Evolutionary conservation across 2,888 invertebrate species (phyloP).

Genomic region (Brenthis ino): DNA sequence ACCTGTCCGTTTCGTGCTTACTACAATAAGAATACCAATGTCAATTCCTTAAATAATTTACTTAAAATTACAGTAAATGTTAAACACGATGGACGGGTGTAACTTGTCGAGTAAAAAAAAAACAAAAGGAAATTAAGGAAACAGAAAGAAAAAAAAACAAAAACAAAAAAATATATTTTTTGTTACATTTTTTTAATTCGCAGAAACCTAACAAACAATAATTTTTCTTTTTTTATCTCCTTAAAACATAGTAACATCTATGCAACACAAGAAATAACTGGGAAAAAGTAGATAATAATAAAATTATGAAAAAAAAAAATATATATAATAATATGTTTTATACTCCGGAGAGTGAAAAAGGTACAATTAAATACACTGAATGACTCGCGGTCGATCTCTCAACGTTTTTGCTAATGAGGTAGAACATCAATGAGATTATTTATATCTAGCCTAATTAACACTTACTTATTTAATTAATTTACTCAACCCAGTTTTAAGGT

Average conservation of each 20-base stretch:
- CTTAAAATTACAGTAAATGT: constrained; percentile 77
- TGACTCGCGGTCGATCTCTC: constrained; percentile 68
- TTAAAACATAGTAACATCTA: constrained; percentile 84
- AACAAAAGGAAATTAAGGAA: constrained; percentile 50
- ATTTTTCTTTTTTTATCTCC: constrained; percentile 76
- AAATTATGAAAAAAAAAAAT: constrained; percentile 63
- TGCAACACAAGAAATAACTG: constrained; percentile 82
- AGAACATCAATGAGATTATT: constrained; percentile 78
- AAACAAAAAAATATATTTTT: constrained; percentile 67
- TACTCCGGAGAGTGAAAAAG: constrained; percentile 80
- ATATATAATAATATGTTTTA: constrained; percentile 61
- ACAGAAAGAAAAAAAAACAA: constrained; percentile 70
- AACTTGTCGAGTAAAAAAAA: constrained; percentile 72
- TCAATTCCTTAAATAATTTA: constrained; percentile 76
- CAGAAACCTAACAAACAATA: constrained; percentile 84
- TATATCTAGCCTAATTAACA: constrained; percentile 74
- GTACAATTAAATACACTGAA: constrained; percentile 76
- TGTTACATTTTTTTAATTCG: constrained; percentile 82
- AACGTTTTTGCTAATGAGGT: constrained; percentile 65
- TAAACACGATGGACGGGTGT: constrained; percentile 82
- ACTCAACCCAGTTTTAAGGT: constrained; percentile 60
- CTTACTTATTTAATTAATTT: constrained; percentile 63
- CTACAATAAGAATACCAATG: constrained; percentile 65
- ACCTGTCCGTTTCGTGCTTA: constrained; percentile 71
- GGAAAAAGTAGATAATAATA: constrained; percentile 75